Base-by-base conservation (phyloP, 2,797 vertebrate species). In the Poecilia wingei region DNA sequence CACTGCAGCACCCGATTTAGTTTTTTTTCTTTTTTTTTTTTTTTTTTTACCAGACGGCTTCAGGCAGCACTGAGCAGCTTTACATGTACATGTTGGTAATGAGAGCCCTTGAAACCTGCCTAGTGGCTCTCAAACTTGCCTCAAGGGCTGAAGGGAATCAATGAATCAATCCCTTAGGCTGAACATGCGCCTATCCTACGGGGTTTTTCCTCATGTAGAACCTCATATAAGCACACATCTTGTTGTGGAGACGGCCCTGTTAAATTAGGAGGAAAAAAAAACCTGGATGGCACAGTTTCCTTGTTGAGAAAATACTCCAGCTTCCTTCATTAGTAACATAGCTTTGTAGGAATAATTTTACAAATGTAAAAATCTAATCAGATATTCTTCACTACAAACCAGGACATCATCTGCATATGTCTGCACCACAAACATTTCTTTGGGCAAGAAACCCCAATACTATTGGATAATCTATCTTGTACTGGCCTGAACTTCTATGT, bases 51-150 rank as follows among this genome's bases (percentile, higher is more conserved):
- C 86, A 89, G 91, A 93, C 93, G 79, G 82, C 91, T 92, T 83
- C 76, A 84, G 91, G 89, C 89, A 75, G 89, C 79, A 72, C 77
- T 68, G 82, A 91, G 81, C 88, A 90, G 90, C 89, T 93, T 91
- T 91, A 93, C 90, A 93, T 93, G 91, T 91, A 83, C 80, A 64
- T 82, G 83, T 86, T 53, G 72, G 87, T 94, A 94, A 94, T 93
- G 93, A 94, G 92, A 90, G 84, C 90, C 91, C 90, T 93, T 89
- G 88, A 91, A 93, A 90, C 85, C 89, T 84, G 89, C 85, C 88
- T 86, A 86, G 88, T 86, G 86, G 91, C 90, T 92, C 86, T 89
- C 83, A 84, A 84, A 90, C 82, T 78, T 73, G 82, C 86, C 82
- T 89, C 78, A 43, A 84, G 86, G 85, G 87, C 88, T 91, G 87